Conservation (phyloP, 2,888 invertebrate genomes). For the Sinohyriopsis cumingii region DNA sequence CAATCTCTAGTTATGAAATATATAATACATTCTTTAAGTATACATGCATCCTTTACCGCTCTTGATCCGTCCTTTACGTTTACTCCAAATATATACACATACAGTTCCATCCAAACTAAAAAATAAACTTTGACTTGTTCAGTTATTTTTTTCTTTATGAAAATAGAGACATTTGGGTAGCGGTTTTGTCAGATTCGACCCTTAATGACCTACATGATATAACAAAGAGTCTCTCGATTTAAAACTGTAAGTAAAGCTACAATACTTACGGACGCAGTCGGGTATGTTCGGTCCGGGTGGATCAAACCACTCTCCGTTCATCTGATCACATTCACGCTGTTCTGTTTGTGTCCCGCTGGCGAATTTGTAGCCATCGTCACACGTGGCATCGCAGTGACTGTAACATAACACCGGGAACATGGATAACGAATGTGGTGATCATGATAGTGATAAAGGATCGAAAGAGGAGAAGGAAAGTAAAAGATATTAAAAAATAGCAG, state of each 20-base stretch:
- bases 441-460: background rate
- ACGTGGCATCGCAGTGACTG: slow-evolving; percentile 57
- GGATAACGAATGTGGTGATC: background rate
- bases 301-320: slow-evolving; percentile 48
- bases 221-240: no score
- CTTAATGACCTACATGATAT: no score
- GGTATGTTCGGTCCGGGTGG: slow-evolving; percentile 37
- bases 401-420: slow-evolving; percentile 7
- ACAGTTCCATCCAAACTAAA: no score
- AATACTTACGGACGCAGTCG: slow-evolving; percentile 53
- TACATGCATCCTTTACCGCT: no score
- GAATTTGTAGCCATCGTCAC: slow-evolving; percentile 55
- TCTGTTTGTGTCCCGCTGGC: slow-evolving; percentile 32
- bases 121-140: no score
- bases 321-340: slow-evolving; percentile 51
- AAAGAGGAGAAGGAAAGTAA: background rate
- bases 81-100: no score
- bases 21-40: no score
- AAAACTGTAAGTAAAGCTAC: background rate
- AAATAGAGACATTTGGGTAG: no score
- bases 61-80: no score
- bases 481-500: background rate
- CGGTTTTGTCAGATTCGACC: background rate
- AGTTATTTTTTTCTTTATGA: no score
- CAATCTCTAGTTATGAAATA: no score